Evolutionary conservation across 2,888 invertebrate species (phyloP), one percentile per base, ranked within the genome.

Genomic region (Nesidiocoris tenuis): DNA sequence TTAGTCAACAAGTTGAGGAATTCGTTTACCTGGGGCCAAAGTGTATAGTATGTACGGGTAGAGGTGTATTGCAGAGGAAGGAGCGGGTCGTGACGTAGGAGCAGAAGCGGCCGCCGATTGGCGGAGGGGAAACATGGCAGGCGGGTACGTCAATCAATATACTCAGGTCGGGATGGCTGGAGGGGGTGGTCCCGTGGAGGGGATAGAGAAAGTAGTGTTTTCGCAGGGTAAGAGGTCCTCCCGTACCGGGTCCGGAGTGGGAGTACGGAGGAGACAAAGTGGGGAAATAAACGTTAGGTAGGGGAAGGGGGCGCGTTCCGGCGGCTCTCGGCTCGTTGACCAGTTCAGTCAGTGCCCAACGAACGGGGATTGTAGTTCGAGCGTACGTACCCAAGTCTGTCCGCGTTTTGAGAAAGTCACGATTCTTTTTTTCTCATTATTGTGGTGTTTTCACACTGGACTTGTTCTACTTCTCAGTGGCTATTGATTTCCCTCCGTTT

Each of bases 91-190:
- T 79, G 80, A 80, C 81, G 80, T 80, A 80, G 77, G 63, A 19
- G 66, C 19, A 23, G 63, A 59, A 77, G 56, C 59, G 77, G 74
- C 55, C 76, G 75, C 71, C 59, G 76, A 81, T 82, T 81, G 82
- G 82, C 76, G 74, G 75, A 61, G 68, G 67, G 76, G 74, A 80
- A 81, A 80, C 79, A 82, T 82, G 82, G 82, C 82, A 81, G 81
- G 80, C 81, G 79, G 75, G 79, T 79, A 80, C 80, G 81, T 81
- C 81, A 81, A 81, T 81, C 81, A 80, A 81, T 80, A 80, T 77
- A 75, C 72, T 74, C 75, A 70, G 74, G 78, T 72, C 61, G 77
- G 61, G 61, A 61, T 22, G 75, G 61, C 74, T 77, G 78, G 77
- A 59, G 77, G 75, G 74, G 65, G 61, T 75, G 23, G 71, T 55